Evolutionary conservation across 2,888 invertebrate genomes (phyloP).

Genomic region (Lasioglossum leucozonium): DNA sequence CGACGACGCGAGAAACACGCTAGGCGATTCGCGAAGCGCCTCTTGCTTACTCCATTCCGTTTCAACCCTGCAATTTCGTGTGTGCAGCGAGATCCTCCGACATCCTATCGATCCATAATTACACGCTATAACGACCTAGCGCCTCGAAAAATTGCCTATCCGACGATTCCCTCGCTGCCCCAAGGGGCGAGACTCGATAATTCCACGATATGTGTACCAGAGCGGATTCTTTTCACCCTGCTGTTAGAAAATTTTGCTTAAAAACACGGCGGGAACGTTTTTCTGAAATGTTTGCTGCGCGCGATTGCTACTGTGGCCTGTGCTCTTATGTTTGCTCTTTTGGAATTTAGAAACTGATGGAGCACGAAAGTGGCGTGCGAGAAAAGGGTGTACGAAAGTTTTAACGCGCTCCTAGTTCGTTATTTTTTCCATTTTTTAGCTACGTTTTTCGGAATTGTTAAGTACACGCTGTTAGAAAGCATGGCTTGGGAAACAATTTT

Average conservation of each 20-base stretch:
- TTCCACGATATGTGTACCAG: background rate
- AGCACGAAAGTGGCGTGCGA: background rate
- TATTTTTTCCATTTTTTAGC: no score
- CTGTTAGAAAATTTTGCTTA: background rate
- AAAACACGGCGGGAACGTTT: background rate
- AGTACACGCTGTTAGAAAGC: no score
- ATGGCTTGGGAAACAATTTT: no score
- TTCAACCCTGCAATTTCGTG: constrained; percentile 73
- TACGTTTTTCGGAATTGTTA: no score
- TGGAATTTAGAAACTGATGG: background rate
- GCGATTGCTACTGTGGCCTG: background rate
- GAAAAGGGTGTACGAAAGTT: no score
- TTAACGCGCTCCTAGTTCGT: no score
- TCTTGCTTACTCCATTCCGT: constrained; percentile 35
- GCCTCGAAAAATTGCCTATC: constrained; percentile 67
- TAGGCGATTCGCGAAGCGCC: constrained; percentile 20
- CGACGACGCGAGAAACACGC: constrained; percentile 22
- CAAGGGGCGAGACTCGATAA: constrained; percentile 1
- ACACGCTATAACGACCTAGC: constrained; percentile 70
- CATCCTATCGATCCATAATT: constrained; percentile 73
- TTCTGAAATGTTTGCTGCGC: background rate
- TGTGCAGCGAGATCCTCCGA: constrained; percentile 56
- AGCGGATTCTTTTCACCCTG: background rate
- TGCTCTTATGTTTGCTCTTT: background rate
- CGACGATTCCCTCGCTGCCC: constrained; percentile 11